phyloP scores from a whole-genome alignment of 1,140 invertebrate species.

The Platyura marginata region DNA sequence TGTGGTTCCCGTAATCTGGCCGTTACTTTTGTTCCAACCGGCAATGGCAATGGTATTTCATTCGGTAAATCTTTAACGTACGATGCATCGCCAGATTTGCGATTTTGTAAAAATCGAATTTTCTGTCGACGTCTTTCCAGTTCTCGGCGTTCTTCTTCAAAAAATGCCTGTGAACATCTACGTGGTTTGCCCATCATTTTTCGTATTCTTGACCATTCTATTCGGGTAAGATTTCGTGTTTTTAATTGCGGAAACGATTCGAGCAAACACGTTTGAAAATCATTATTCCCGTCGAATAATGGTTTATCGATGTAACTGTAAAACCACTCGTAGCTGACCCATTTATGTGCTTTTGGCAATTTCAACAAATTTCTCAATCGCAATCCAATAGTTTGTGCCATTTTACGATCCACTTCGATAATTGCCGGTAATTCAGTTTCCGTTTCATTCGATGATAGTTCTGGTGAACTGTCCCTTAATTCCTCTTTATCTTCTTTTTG shows the following conservation, averaged over 20 bases:
- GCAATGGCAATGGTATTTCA: conserved; percentile 88
- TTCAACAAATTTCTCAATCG: conserved; percentile 89
- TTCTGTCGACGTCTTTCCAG: conserved; percentile 79
- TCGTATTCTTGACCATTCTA: conserved; percentile 91
- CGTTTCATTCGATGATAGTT: background rate
- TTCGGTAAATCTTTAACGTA: conserved; percentile 73
- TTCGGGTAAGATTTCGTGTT: conserved; percentile 63
- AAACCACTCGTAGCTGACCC: conserved; percentile 99
- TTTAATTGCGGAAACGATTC: conserved; percentile 90
- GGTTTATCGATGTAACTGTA: conserved; percentile 95
- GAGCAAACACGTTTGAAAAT: conserved; percentile 85
- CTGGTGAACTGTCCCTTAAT: background rate
- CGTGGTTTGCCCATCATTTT: conserved; percentile 94
- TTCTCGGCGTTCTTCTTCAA: conserved; percentile 82
- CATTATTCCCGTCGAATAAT: conserved; percentile 89
- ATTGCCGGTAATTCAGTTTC: too few relatives aligned
- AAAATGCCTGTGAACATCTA: conserved; percentile 85
- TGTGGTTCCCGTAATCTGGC: conserved; percentile 79
- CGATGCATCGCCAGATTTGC: conserved; percentile 67
- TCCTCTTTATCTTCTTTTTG: background rate
- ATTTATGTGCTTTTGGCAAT: conserved; percentile 95
- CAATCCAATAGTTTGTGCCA: conserved; percentile 78
- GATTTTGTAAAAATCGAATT: conserved; percentile 84
- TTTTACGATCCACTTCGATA: conserved; percentile 14
- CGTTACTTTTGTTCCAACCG: conserved; percentile 93